These are phyloP conservation scores for Brachynemurus nebulosus DNA, from an alignment of 2,888 invertebrate genomes.

Conservation along the genomic window DNA sequence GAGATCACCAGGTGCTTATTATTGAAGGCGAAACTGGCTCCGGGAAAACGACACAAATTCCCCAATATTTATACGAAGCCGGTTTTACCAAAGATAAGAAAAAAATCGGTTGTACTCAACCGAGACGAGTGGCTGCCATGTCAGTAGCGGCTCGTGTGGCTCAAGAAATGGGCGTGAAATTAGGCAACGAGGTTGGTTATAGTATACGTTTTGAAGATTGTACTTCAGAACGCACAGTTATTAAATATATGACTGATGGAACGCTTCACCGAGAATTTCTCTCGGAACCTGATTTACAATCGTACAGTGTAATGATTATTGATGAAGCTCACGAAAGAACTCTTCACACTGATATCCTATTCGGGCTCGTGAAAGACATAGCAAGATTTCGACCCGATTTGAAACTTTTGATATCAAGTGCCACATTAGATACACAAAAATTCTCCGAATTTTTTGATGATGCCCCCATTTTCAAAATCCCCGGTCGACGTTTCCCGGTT, in stretches of 20 bases:
- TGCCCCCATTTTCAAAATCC: slow-evolving; percentile 94
- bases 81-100: slow-evolving; percentile 74
- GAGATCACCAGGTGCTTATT: slow-evolving; percentile 74
- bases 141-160: slow-evolving; percentile 97
- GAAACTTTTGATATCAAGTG: slow-evolving; percentile 93
- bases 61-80: slow-evolving; percentile 92
- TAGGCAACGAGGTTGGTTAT: slow-evolving; percentile 84
- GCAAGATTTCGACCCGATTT: slow-evolving; percentile 84
- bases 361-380: slow-evolving; percentile 94
- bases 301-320: slow-evolving; percentile 97
- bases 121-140: slow-evolving; percentile 97
- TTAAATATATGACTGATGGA: slow-evolving; percentile 99
- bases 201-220: slow-evolving; percentile 98
- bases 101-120: slow-evolving; percentile 94
- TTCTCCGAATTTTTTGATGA: slow-evolving; percentile 98
- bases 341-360: slow-evolving; percentile 93
- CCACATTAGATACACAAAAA: slow-evolving; percentile 95
- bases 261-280: slow-evolving; percentile 94
- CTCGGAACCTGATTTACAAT: slow-evolving; percentile 88
- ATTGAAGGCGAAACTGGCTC: slow-evolving; percentile 98
- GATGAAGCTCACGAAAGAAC: slow-evolving; percentile 99
- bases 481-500: slow-evolving; percentile 94
- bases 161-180: slow-evolving; percentile 92
- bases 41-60: slow-evolving; percentile 98
- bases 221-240: slow-evolving; percentile 88